These are phyloP conservation scores for Eptesicus fuscus DNA, from an alignment of 2,113 vertebrate species.

Conservation along the genomic window DNA sequence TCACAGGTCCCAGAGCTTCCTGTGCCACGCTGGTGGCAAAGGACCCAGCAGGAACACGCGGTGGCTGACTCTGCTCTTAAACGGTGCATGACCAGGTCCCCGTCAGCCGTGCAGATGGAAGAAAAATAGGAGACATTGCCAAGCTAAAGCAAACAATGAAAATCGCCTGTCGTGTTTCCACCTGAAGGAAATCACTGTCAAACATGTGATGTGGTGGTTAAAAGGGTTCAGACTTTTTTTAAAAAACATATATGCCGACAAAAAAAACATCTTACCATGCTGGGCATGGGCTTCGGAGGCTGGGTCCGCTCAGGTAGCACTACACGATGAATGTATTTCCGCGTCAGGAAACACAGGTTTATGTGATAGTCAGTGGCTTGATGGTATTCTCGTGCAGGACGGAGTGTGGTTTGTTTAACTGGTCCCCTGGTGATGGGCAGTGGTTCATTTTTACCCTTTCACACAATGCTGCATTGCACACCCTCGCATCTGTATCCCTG, in stretches of 20 bases:
- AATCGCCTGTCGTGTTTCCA: not conserved
- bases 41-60: fast-evolving
- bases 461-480: not conserved
- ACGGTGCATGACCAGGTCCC: too few relatives aligned
- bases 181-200: not conserved
- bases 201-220: not conserved
- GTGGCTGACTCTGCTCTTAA: not conserved
- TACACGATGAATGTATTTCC: not conserved
- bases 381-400: not conserved
- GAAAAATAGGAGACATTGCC: not conserved
- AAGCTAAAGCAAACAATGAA: not conserved
- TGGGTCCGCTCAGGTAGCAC: not conserved
- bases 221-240: not conserved
- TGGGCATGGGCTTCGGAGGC: not conserved
- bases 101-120: not conserved
- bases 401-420: not conserved
- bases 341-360: not conserved
- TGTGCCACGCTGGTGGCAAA: not conserved
- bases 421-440: not conserved
- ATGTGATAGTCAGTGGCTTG: not conserved
- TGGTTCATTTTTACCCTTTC: not conserved
- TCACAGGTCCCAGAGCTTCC: not conserved
- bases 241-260: not conserved
- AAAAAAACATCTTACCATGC: not conserved
- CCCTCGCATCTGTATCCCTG: not conserved